Base-by-base conservation (phyloP, 2,888 invertebrate species). In the Zeuzera pyrina region DNA sequence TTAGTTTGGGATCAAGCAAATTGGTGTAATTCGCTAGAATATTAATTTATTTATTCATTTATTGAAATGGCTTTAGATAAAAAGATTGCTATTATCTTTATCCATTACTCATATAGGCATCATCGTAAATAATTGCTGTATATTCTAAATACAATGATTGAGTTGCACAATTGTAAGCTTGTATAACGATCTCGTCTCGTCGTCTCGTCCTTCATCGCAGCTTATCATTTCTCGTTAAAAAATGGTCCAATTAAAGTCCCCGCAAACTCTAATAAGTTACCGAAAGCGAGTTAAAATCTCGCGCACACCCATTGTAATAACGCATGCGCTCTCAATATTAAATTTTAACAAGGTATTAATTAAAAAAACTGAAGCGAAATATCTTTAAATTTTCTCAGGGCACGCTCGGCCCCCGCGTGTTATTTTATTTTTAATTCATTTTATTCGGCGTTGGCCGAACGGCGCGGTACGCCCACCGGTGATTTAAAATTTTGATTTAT, bases 401-500 rank as follows among this genome's bases (percentile, higher is more conserved):
- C 71, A 67, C 64, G 66, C 59, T 52, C 69, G 61, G 68, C 70
- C 72, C 71, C 72, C 73, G 70, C 61, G 65, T 47, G 46, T 71
- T 69, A 69, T 72, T 78, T 81, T 79, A 71, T 81, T 81, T 79
- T 81, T 76, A 78, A 79, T 78, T 78, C 78, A 77, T 79, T 79
- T 83, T 83, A 79, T 83, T 79, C 77, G 76, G 76, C 66, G 77
- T 66, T 70, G 74, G 68, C 50, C 63, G 69, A 70, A 68, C 73
- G 69, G 62, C 42, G 50, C 45, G 77, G 50, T 47, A 63, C 83
- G 83, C 83, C 83, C 79, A 79, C 70, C 78, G 74, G 79, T 83
- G 81, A 83, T 83, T 83, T 81, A 81, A 83, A 83, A 81, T 77
- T 81, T 81, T 83, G 83, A 81, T 83, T 83, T 83, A 83, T 83